A percentile compares a stretch with the other conserved stretches of the same genome.
phyloP scores from a whole-genome alignment of 2,797 vertebrate genomes.

The Acridotheres tristis region DNA sequence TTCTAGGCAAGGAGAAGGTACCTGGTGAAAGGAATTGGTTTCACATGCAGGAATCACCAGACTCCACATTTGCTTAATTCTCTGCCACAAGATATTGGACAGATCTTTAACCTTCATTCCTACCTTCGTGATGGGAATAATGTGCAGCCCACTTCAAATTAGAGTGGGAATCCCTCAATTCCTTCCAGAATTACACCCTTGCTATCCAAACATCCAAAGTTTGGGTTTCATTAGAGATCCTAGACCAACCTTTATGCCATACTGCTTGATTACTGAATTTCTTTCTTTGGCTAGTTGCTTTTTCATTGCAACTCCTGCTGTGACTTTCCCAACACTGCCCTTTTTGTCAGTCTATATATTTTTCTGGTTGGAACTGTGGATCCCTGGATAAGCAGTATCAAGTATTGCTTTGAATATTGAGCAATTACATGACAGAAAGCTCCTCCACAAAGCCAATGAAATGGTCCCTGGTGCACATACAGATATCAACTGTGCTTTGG shows the following conservation, averaged over 20 bases:
- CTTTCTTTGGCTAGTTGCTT: background rate
- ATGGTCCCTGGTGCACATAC: conserved; percentile 4
- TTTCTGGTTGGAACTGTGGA: background rate
- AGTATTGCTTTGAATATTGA: conserved; percentile 45
- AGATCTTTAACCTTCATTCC: background rate
- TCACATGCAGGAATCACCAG: background rate
- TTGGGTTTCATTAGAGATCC: background rate
- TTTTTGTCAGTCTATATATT: conserved; percentile 8
- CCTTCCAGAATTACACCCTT: background rate
- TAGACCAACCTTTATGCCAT: background rate
- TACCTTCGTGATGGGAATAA: background rate
- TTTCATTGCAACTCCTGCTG: background rate
- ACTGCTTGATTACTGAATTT: background rate
- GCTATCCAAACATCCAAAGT: background rate
- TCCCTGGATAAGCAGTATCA: background rate
- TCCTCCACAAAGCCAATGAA: background rate
- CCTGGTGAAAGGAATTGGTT: background rate
- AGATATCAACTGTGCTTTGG: conserved; percentile 27
- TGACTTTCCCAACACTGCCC: background rate
- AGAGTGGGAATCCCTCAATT: background rate
- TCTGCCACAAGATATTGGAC: background rate
- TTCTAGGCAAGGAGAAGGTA: background rate
- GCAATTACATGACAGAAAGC: conserved; percentile 38
- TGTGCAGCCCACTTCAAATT: background rate
- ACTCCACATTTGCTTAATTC: background rate